Percentiles rank a stretch among this genome's conserved stretches.
Evolutionary conservation across 2,113 vertebrate species (phyloP).

Genomic region (Tautogolabrus adspersus): DNA sequence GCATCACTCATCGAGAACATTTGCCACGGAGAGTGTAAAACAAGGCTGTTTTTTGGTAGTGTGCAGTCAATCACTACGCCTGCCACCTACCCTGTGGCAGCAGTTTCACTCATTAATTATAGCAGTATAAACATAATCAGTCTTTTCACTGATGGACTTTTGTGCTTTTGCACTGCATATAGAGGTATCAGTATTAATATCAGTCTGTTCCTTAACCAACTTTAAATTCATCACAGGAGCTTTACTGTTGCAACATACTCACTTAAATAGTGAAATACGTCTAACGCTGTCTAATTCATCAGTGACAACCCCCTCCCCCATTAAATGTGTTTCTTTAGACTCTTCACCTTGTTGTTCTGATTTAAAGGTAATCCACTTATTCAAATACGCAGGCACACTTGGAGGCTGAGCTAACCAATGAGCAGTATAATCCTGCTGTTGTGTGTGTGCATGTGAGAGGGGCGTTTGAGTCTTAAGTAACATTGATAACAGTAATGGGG

Average conservation of each 20-base stretch:
- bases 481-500: neutral
- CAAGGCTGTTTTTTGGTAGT: no score
- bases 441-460: constrained; percentile 27
- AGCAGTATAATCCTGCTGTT: constrained; percentile 45
- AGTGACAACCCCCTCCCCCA: neutral
- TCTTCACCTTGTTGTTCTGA: neutral
- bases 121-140: no score
- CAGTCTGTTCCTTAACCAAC: no score
- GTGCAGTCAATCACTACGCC: no score
- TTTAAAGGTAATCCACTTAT: constrained; percentile 31
- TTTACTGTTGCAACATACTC: neutral
- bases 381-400: constrained; percentile 12
- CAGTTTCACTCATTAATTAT: no score
- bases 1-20: no score
- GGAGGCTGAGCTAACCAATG: constrained; percentile 47
- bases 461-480: neutral
- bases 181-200: no score
- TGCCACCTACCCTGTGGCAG: no score
- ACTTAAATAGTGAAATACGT: neutral
- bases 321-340: neutral
- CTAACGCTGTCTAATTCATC: neutral
- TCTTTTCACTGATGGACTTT: no score
- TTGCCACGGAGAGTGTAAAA: no score
- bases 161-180: no score
- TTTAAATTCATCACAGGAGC: no score